Percentiles rank a stretch among this genome's conserved stretches.
phyloP scores from a whole-genome alignment of 2,113 vertebrate species.

The Leuciscus idus region DNA sequence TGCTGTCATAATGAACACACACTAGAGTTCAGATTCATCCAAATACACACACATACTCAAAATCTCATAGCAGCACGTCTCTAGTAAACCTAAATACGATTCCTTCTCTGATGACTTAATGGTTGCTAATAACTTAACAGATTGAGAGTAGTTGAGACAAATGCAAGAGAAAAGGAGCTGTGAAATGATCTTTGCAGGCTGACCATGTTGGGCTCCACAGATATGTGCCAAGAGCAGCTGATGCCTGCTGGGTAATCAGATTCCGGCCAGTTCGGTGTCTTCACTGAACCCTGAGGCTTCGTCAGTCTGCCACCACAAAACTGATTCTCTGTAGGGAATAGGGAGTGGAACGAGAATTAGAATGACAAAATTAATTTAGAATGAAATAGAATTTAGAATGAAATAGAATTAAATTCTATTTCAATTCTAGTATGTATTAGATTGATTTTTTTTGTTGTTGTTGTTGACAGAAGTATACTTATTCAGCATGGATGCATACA shows the following conservation, averaged over 20 bases:
- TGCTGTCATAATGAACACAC: slow-evolving; percentile 13
- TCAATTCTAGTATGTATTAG: no score
- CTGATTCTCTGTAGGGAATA: slow-evolving; percentile 79
- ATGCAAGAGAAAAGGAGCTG: slow-evolving; percentile 1
- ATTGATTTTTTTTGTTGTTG: no score
- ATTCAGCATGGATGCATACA: no score
- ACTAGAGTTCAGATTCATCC: background rate
- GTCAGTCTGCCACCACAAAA: slow-evolving; percentile 88
- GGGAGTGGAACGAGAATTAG: background rate
- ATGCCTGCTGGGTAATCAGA: slow-evolving; percentile 88
- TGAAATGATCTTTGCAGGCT: slow-evolving; percentile 48
- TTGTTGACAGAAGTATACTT: no score
- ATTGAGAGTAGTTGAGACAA: background rate
- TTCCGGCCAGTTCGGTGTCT: slow-evolving; percentile 90
- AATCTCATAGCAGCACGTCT: slow-evolving; percentile 14
- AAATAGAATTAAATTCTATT: no score
- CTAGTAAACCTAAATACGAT: background rate
- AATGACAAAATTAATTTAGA: no score
- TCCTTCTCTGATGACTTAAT: background rate
- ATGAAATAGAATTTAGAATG: no score
- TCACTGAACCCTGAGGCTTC: slow-evolving; percentile 83
- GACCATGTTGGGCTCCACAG: slow-evolving; percentile 83
- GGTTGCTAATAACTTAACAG: background rate
- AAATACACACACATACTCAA: background rate
- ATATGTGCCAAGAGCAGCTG: slow-evolving; percentile 93